Base-by-base conservation (phyloP, 2,797 vertebrate genomes). In the Melanotaenia parkinsoni region DNA sequence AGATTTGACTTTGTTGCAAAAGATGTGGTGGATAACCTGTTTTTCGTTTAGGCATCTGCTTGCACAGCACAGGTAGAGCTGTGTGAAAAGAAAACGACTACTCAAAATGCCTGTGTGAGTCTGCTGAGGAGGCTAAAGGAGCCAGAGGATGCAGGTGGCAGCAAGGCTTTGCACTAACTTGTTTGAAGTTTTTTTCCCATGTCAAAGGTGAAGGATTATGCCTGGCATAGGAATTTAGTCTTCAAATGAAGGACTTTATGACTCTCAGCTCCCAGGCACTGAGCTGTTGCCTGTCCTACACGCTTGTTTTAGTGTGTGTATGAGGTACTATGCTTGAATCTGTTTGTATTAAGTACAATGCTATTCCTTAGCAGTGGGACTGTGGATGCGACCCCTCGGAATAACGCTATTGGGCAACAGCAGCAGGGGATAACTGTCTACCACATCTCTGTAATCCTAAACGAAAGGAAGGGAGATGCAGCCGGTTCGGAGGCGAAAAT, bases 181-280 rank as follows among this genome's bases (percentile, higher is more conserved):
- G 87, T 92, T 93, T 92, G 88, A 93, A 92, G 88, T 83, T 82
- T 88, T 57, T 81, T 79, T 30, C 63, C 60, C 79, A 80, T 91
- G 94, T 92, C 89, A 91, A 85, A 93, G 92, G 92, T 94, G 93
- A 93, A 88, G 93, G 94, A 95, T 95, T 95, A 93, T 91, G 74
- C 82, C 84, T 89, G 86, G 77, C 84, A 89, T 81, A 88, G 91
- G 93, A 94, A 94, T 93, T 90, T 84, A 75, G 87, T 84, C 88
- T 82, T 88, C 88, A 89, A 85, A 79, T 92, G 87, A 91, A 86
- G 77, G 84, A 90, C 87, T 92, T 79, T n/a, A 64, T 76, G 86
- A 87, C 86, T 75, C 69, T 73, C 72, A 66, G 72, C 77, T 80
- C 76, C 70, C n/a, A n/a, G 47, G 63, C 73, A 76, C 74, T 81